A percentile compares a stretch with the other conserved stretches of the same genome.
Evolutionary conservation across 1,140 invertebrate genomes (phyloP).

Genomic region (Amphibalanus amphitrite): DNA sequence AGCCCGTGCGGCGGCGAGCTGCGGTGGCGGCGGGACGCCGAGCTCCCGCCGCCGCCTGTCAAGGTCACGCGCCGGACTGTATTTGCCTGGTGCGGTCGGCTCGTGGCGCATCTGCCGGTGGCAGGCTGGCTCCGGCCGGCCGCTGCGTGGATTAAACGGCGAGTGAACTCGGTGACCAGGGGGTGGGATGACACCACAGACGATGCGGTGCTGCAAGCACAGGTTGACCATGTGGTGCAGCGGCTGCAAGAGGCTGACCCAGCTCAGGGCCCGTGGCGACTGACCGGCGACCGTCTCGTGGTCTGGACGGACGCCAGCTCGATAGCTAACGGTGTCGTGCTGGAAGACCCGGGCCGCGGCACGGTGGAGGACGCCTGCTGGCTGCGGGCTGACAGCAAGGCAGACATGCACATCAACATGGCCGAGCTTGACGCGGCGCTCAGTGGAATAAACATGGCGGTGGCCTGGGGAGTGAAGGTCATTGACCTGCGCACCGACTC

Average conservation of each 20-base stretch:
- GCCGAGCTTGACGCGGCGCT: slow-evolving; percentile 11
- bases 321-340: not conserved
- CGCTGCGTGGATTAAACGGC: slow-evolving; percentile 8
- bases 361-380: slow-evolving; percentile 2
- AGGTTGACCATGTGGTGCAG: not conserved
- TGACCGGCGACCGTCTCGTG: not conserved
- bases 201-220: not conserved
- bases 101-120: slow-evolving; percentile 7
- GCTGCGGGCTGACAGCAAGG: not conserved
- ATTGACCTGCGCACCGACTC: slow-evolving; percentile 12
- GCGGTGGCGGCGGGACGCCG: slow-evolving; percentile 2
- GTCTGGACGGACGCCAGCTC: not conserved
- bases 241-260: not conserved
- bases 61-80: not conserved
- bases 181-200: slow-evolving; percentile 7
- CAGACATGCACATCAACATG: slow-evolving; percentile 9
- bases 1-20: not conserved
- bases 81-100: not conserved
- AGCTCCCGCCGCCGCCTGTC: not conserved
- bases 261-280: not conserved
- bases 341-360: not conserved
- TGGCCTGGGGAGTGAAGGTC: slow-evolving; percentile 6
- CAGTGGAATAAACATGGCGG: slow-evolving; percentile 6
- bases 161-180: slow-evolving; percentile 1
- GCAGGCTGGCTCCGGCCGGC: slow-evolving; percentile 7